phyloP scores from a whole-genome alignment of 30 jellyfish, hydroid and myxozoan species.

The Cassiopea andromeda region DNA sequence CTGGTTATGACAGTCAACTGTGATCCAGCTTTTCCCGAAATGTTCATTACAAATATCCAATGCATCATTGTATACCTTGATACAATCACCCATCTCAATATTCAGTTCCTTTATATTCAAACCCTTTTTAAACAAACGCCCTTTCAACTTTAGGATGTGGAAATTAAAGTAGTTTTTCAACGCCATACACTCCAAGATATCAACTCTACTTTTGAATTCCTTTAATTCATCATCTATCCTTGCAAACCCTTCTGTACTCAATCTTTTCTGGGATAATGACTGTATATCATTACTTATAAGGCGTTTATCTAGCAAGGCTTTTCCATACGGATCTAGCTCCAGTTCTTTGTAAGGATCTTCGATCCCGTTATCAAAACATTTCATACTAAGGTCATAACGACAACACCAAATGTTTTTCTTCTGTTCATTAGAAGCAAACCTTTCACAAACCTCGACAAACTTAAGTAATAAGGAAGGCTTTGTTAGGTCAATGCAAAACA shows the following conservation, averaged over 20 bases:
- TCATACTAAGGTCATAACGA: conserved; percentile 9
- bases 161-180: neutral
- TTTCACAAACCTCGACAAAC: conserved; percentile 26
- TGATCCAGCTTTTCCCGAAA: conserved; percentile 26
- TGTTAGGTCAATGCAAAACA: conserved; percentile 19
- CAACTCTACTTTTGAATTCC: neutral
- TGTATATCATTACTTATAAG: neutral
- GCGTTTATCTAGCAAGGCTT: neutral
- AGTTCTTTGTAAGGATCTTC: neutral
- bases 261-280: too few relatives aligned
- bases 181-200: neutral
- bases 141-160: neutral
- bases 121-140: neutral
- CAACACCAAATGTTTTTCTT: conserved; percentile 19
- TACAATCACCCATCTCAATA: neutral
- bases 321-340: conserved; percentile 10
- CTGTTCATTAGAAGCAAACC: neutral
- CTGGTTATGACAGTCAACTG: conserved; percentile 37
- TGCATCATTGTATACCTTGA: neutral
- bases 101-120: neutral
- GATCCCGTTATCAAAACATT: neutral
- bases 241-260: neutral
- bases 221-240: neutral
- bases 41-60: neutral
- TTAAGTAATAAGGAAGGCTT: neutral